Evolutionary conservation across 2,113 vertebrate species (phyloP).

Genomic region (Loxodonta africana): DNA sequence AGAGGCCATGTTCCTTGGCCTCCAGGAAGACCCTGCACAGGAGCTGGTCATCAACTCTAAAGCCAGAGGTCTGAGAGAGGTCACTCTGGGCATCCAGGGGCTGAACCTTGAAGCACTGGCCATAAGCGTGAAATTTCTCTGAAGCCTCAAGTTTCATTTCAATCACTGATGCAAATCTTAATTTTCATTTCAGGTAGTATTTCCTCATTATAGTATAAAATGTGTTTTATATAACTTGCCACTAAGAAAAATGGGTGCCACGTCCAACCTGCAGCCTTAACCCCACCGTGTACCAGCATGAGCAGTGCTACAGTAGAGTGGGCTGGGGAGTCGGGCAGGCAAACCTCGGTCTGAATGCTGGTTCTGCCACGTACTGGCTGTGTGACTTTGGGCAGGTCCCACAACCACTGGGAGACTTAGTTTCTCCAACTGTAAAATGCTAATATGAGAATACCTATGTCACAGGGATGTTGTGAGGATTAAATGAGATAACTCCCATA

Average conservation of each 20-base stretch:
- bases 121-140: not conserved
- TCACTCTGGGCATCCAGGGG: not conserved
- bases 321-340: not conserved
- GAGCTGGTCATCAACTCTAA: not conserved
- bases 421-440: constrained; percentile 67
- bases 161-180: not conserved
- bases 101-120: not conserved
- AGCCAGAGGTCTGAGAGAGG: not conserved
- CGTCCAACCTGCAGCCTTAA: not conserved
- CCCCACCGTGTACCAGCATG: not conserved
- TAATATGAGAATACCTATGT: not conserved
- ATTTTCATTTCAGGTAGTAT: not conserved
- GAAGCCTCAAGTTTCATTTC: not conserved
- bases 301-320: rapidly evolving
- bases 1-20: not conserved
- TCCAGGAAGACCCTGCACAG: not conserved
- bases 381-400: constrained; percentile 51
- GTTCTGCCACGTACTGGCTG: not conserved
- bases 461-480: not conserved
- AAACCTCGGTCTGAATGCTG: not conserved
- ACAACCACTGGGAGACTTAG: constrained; percentile 34
- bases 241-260: not conserved
- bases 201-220: not conserved
- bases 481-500: not conserved
- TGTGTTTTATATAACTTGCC: not conserved